phyloP scores from a whole-genome alignment of 2,888 invertebrate genomes.

The Yponomeuta malinellus region DNA sequence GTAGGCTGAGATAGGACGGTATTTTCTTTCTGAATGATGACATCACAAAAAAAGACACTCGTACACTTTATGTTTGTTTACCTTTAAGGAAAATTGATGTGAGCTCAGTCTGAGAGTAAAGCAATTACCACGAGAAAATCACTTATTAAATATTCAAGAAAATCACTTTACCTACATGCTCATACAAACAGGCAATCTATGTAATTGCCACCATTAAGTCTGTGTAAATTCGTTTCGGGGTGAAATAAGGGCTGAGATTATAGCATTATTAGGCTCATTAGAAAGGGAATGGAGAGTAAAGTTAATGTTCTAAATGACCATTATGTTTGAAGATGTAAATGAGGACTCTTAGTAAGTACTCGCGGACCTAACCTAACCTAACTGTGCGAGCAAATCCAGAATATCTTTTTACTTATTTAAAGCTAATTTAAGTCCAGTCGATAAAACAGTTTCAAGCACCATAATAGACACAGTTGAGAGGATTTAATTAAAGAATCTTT shows the following conservation, averaged over 20 bases:
- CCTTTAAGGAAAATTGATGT: neutral
- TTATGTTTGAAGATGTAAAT: no score
- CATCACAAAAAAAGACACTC: neutral
- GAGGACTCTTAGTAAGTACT: no score
- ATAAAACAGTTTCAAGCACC: neutral
- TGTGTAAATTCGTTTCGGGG: neutral
- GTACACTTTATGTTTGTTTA: neutral
- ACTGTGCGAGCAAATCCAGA: neutral
- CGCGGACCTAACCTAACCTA: no score
- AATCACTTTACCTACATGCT: conserved; percentile 14
- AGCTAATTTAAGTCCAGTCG: neutral
- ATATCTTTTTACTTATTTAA: neutral
- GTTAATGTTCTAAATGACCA: no score
- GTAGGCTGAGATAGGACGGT: no score
- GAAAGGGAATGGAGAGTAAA: neutral
- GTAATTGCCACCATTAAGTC: conserved; percentile 15
- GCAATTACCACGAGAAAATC: conserved; percentile 12
- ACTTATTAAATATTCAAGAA: conserved; percentile 11
- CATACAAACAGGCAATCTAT: conserved; percentile 14
- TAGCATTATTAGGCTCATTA: neutral
- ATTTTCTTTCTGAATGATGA: no score
- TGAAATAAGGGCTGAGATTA: neutral
- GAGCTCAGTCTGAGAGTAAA: neutral
- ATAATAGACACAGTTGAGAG: neutral
- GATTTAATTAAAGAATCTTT: neutral